Evolutionary conservation across 2,113 vertebrate genomes (phyloP).

Genomic region (Thunnus thynnus): DNA sequence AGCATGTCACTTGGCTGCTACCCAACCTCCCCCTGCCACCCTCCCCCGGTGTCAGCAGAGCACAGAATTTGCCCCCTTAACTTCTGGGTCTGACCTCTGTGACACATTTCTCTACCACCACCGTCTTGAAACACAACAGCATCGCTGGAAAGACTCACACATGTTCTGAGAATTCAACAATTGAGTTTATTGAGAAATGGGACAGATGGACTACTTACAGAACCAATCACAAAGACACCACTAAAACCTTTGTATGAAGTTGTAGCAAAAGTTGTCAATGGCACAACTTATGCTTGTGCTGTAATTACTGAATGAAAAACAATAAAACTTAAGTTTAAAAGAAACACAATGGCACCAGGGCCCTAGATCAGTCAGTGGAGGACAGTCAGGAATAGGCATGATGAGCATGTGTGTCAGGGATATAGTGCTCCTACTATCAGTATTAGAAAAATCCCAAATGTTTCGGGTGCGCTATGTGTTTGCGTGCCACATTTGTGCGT

Average conservation of each 20-base stretch:
- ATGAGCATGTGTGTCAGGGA: constrained; percentile 23
- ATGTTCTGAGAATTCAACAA: too few species aligned
- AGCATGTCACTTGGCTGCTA: constrained; percentile 63
- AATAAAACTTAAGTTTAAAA: too few species aligned
- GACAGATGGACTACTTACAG: too few species aligned
- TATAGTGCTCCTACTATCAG: constrained; percentile 13
- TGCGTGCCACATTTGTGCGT: constrained; percentile 4
- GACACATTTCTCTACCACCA: constrained; percentile 58
- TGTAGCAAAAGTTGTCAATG: too few species aligned
- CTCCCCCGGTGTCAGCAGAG: constrained; percentile 44
- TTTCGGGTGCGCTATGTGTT: not conserved
- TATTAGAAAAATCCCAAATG: constrained; percentile 1
- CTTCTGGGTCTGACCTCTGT: constrained; percentile 56
- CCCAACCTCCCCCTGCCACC: constrained; percentile 32
- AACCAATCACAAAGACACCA: too few species aligned
- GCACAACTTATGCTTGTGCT: too few species aligned
- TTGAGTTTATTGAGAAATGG: too few species aligned
- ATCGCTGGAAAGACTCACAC: too few species aligned
- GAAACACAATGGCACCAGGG: not conserved
- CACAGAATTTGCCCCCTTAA: constrained; percentile 63
- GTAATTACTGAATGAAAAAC: too few species aligned
- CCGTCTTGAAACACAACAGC: constrained; percentile 36
- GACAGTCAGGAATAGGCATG: not conserved
- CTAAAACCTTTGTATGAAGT: too few species aligned
- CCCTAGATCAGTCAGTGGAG: constrained; percentile 11